Evolutionary conservation across 2,113 vertebrate genomes (phyloP).

Genomic region (Eurypyga helias): DNA sequence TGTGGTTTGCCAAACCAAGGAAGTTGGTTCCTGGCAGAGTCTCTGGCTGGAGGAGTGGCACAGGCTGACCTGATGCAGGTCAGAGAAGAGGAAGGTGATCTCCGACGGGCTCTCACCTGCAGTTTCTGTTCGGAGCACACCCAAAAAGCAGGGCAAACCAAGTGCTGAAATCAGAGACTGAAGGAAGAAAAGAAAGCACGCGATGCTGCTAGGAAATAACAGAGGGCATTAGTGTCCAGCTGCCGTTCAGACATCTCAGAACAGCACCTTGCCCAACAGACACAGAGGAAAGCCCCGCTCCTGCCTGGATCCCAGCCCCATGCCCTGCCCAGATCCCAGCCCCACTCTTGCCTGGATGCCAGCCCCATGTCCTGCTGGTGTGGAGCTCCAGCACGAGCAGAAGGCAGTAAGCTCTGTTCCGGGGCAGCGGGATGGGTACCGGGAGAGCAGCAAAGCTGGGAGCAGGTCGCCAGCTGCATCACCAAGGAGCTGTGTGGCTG

Average conservation of each 20-base stretch:
- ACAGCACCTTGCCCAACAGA: background rate
- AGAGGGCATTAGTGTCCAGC: background rate
- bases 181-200: background rate
- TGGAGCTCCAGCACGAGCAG: rapidly evolving
- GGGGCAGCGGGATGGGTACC: rapidly evolving
- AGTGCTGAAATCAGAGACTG: background rate
- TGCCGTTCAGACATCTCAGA: background rate
- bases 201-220: background rate
- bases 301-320: too few relatives aligned
- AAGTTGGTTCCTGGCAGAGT: background rate
- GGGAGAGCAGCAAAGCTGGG: background rate
- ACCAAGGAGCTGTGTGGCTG: conserved; percentile 10
- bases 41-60: background rate
- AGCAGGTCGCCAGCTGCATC: conserved; percentile 4
- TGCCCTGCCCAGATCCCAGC: background rate
- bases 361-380: rapidly evolving
- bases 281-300: background rate
- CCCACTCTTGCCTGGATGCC: too few relatives aligned
- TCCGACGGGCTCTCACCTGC: background rate
- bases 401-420: background rate
- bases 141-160: background rate
- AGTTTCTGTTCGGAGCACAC: background rate
- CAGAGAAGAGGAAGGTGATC: background rate
- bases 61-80: background rate
- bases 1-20: background rate